Conservation (phyloP, 1,140 invertebrate genomes). For the Philaenus spumarius region DNA sequence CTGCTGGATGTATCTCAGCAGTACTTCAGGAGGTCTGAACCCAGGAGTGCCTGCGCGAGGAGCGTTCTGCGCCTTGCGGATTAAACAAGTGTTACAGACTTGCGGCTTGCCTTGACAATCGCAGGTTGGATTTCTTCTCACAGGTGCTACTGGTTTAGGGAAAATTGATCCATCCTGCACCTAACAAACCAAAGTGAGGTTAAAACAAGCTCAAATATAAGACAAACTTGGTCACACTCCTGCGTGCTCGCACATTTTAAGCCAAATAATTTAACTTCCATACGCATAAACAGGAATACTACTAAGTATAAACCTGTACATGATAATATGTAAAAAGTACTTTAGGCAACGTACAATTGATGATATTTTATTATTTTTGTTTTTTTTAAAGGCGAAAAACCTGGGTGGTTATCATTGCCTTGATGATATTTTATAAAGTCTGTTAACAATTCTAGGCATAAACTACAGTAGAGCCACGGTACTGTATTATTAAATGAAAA, state of each 20-base stretch:
- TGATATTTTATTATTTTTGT: no score
- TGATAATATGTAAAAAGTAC: neutral
- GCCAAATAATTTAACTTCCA: no score
- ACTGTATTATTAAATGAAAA: no score
- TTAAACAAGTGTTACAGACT: constrained; percentile 56
- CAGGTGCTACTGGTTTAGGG: neutral
- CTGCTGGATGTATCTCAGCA: constrained; percentile 68
- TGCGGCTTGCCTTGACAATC: constrained; percentile 55
- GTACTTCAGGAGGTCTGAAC: constrained; percentile 81
- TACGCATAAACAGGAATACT: no score
- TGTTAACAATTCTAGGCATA: no score
- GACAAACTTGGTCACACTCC: no score
- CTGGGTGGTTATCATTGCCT: no score
- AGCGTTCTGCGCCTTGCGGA: constrained; percentile 51
- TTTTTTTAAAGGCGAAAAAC: no score
- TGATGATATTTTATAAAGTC: no score
- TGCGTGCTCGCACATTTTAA: no score
- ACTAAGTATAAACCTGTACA: neutral
- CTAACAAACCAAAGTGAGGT: neutral
- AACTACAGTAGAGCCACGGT: no score
- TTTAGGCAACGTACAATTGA: no score
- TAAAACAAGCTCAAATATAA: neutral
- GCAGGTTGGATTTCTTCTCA: constrained; percentile 36
- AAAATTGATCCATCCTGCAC: neutral
- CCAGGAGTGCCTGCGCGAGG: constrained; percentile 85